Conservation (phyloP, 1,140 invertebrate genomes). For the Camponotus vicinus region DNA sequence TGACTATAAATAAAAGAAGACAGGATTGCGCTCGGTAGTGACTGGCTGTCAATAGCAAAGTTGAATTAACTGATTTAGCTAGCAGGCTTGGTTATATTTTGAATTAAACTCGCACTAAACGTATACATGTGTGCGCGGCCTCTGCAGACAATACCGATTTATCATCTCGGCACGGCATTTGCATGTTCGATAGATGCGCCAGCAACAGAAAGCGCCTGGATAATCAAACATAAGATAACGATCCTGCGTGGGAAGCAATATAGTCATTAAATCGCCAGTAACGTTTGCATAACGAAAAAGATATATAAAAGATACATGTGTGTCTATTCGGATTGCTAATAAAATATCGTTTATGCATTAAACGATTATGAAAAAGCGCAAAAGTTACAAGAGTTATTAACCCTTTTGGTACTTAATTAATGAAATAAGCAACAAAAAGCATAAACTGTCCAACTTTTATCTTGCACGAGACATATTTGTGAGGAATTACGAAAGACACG, state of each 20-base stretch:
- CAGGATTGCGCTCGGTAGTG: background rate
- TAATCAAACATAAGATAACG: slow-evolving; percentile 62
- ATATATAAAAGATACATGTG: background rate
- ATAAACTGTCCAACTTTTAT: too few relatives aligned
- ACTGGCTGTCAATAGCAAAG: slow-evolving; percentile 31
- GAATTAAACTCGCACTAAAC: slow-evolving; percentile 27
- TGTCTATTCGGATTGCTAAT: background rate
- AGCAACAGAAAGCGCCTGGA: slow-evolving; percentile 43
- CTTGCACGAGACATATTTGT: background rate
- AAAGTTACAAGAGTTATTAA: background rate
- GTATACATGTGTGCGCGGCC: background rate
- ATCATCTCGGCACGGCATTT: slow-evolving; percentile 42
- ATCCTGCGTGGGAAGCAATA: slow-evolving; percentile 52
- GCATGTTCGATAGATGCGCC: slow-evolving; percentile 46
- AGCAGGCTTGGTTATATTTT: slow-evolving; percentile 41
- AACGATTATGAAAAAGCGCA: background rate
- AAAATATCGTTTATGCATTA: background rate
- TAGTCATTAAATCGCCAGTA: slow-evolving; percentile 37
- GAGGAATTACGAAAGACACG: background rate
- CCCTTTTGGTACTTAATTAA: background rate
- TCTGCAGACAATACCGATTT: slow-evolving; percentile 57
- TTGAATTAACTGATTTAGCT: slow-evolving; percentile 47
- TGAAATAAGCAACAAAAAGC: background rate
- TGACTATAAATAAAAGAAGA: slow-evolving; percentile 38
- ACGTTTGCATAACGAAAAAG: slow-evolving; percentile 4